Evolutionary conservation across 37 sponge, comb jelly and placozoan species (phyloP), one percentile per base, ranked within the genome.

Genomic region (Ephydatia muelleri): DNA sequence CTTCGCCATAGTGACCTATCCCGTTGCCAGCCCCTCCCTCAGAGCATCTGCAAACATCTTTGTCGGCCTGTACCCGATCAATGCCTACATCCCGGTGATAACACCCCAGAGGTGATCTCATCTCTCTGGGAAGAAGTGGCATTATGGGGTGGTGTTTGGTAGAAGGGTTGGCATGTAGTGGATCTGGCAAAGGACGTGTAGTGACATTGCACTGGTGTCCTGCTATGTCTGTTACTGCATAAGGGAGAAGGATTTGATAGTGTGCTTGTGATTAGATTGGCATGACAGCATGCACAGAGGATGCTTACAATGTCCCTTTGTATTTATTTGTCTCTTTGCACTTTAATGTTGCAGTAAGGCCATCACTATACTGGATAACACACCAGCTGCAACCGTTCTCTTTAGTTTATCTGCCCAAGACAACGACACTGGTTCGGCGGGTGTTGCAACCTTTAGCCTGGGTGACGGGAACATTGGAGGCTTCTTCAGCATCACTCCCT

Each of bases 401-500:
- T 38, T 78, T 12, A 40, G 19, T 6, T 30, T 84, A 1, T 5
- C 36, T 23, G 92, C 92, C 40, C 43, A 12, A 27, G 92, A 92
- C 66, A 74, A 8, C 4, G 92, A 92, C 73, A 38, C 28, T 1
- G 88, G 88, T 6, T 47, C 69, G 30, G 85, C 72, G 36, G 92
- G 92, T 14, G 38, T 22, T 0, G 65, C 84, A 1, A 22, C 49
- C 27, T 92, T 81, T 32, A 36, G 82, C 75, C 80, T 92, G 68
- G 65, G 79, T 43, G 65, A 48, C 35, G 92, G 92, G 12, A 92
- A 88, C 68, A 38, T 68, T 21, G 81, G 76, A 1, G 78, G 74
- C 0, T 88, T 82, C 78, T 92, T 92, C 57, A 19, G 3, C 23
- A 83, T 87, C 30, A 30, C 49, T 13, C 47, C 35, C 12, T 69